These are phyloP conservation scores for Anhinga rufa DNA, from an alignment of 2,113 vertebrate genomes.

Conservation along the genomic window DNA sequence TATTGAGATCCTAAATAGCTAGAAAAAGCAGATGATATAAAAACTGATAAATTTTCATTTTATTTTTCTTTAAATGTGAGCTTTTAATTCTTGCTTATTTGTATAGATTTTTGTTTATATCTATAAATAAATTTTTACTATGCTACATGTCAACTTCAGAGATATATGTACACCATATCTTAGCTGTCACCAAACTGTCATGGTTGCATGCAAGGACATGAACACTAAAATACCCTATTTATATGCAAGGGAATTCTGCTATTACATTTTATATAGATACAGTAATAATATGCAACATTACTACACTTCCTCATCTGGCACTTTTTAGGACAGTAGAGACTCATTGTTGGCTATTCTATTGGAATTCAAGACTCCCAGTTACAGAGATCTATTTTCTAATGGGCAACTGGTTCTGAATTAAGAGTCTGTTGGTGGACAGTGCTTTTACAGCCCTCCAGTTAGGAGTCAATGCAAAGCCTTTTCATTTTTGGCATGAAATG, in stretches of 20 bases:
- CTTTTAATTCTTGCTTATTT: background rate
- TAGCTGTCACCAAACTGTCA: background rate
- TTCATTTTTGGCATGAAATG: background rate
- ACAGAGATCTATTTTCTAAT: background rate
- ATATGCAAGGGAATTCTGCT: background rate
- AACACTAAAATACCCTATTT: background rate
- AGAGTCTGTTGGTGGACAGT: background rate
- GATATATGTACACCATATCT: background rate
- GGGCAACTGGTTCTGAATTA: background rate
- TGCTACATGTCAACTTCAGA: background rate
- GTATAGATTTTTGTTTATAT: background rate
- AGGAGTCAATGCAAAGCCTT: background rate
- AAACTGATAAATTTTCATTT: background rate
- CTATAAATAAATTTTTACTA: background rate
- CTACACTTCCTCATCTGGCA: background rate
- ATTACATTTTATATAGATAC: background rate
- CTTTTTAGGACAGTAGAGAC: background rate
- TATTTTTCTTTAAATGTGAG: background rate
- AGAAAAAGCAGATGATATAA: background rate
- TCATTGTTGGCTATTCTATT: background rate
- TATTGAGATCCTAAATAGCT: background rate
- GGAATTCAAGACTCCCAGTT: background rate
- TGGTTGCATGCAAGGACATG: background rate
- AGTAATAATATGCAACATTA: background rate
- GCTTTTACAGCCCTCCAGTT: background rate